Evolutionary conservation across 2,797 vertebrate species (phyloP).

Genomic region (Hozukius guyotensis): DNA sequence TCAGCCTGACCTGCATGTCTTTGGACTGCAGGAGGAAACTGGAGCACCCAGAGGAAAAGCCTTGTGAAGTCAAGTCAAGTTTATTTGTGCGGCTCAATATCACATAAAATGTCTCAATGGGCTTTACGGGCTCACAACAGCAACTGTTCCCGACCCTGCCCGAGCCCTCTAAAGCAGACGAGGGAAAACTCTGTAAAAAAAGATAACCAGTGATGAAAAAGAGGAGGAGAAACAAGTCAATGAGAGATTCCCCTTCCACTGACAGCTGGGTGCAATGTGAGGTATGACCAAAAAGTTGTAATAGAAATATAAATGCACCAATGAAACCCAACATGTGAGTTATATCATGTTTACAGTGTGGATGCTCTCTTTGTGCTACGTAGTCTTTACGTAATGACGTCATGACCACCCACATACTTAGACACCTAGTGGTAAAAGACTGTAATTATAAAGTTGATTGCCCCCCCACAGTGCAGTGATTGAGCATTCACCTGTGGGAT

Average conservation of each 20-base stretch:
- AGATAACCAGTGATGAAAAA: constrained; percentile 22
- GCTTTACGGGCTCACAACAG: constrained; percentile 43
- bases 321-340: not conserved
- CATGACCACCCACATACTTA: not conserved
- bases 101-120: constrained; percentile 59
- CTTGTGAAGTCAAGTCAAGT: constrained; percentile 70
- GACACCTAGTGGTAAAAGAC: constrained; percentile 6
- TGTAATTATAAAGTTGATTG: constrained; percentile 1
- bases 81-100: constrained; percentile 63
- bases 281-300: not conserved
- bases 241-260: constrained; percentile 25
- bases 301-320: not conserved
- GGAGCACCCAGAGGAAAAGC: constrained; percentile 58
- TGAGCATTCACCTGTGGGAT: not conserved
- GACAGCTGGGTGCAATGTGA: constrained; percentile 11
- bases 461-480: not conserved
- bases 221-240: constrained; percentile 10
- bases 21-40: constrained; percentile 40
- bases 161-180: constrained; percentile 34
- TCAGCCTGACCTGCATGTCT: constrained; percentile 56
- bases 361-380: not conserved
- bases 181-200: constrained; percentile 20
- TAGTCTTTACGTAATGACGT: not conserved
- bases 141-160: constrained; percentile 27
- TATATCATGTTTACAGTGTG: not conserved